Conservation (phyloP, 2,797 vertebrate species). For the Gadopsis marmoratus region DNA sequence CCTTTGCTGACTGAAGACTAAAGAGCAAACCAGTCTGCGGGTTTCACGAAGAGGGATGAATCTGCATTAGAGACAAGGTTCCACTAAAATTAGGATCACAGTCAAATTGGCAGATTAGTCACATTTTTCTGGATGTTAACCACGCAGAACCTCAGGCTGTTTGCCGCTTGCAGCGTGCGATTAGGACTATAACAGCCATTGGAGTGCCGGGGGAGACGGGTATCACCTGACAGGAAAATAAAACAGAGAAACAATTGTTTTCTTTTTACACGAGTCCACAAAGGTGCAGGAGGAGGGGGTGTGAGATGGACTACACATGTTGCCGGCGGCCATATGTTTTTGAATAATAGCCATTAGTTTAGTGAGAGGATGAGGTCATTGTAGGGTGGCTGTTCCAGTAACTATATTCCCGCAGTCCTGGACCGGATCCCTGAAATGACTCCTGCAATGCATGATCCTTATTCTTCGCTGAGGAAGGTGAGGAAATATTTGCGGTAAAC, state of each 20-base stretch:
- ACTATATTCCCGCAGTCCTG: constrained; percentile 73
- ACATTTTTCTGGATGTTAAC: constrained; percentile 70
- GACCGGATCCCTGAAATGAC: constrained; percentile 66
- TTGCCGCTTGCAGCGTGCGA: constrained; percentile 44
- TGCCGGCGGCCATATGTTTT: constrained; percentile 75
- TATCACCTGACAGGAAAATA: constrained; percentile 49
- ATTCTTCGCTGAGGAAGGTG: constrained; percentile 35
- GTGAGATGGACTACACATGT: constrained; percentile 61
- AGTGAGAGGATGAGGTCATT: constrained; percentile 82
- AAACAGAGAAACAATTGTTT: constrained; percentile 74
- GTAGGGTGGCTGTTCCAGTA: constrained; percentile 78
- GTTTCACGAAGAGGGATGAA: constrained; percentile 38
- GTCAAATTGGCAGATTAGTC: constrained; percentile 67
- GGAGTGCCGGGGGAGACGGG: constrained; percentile 22
- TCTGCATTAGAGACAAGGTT: constrained; percentile 37
- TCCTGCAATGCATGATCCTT: constrained; percentile 50
- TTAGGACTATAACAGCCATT: constrained; percentile 42
- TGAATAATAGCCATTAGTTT: constrained; percentile 81
- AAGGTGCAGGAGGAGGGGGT: constrained; percentile 15
- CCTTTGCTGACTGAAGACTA: constrained; percentile 20
- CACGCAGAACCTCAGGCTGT: constrained; percentile 38
- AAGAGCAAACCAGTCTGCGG: constrained; percentile 38
- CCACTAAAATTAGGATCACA: constrained; percentile 62
- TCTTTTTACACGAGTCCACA: constrained; percentile 48
- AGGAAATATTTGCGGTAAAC: constrained; percentile 59